phyloP scores from a whole-genome alignment of 2,888 invertebrate genomes.

The Adela reaumurella region DNA sequence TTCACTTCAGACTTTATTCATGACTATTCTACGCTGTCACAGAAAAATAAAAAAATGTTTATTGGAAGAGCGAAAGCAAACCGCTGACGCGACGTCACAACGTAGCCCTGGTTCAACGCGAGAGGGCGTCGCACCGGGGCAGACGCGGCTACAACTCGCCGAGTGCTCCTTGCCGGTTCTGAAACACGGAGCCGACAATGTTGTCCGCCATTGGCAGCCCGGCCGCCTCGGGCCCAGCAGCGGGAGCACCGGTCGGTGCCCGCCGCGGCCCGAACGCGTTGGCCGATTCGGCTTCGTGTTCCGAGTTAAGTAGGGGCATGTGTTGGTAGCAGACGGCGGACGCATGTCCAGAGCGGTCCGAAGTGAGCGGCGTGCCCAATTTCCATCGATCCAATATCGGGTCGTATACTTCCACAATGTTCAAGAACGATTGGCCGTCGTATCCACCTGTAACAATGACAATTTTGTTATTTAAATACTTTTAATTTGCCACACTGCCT shows the following conservation, averaged over 20 bases:
- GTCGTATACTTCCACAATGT: conserved; percentile 86
- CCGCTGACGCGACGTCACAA: too few species aligned
- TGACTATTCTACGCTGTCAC: too few species aligned
- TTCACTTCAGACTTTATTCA: too few species aligned
- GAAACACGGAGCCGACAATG: conserved; percentile 37
- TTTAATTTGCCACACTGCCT: too few species aligned
- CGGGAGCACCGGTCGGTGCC: conserved; percentile 14
- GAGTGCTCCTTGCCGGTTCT: conserved; percentile 10
- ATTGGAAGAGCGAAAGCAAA: too few species aligned
- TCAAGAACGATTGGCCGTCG: conserved; percentile 80
- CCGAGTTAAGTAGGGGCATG: conserved; percentile 41
- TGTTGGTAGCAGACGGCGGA: conserved; percentile 84
- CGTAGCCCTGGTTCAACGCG: not conserved
- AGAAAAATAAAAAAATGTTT: too few species aligned
- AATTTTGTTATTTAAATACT: too few species aligned
- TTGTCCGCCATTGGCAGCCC: conserved; percentile 37
- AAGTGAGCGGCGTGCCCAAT: conserved; percentile 71
- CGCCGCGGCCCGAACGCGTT: conserved; percentile 16
- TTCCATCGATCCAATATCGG: conserved; percentile 73
- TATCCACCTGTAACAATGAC: conserved; percentile 84
- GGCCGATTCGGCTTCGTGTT: conserved; percentile 16
- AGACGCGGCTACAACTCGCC: not conserved
- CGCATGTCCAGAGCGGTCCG: conserved; percentile 88
- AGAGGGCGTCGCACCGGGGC: not conserved
- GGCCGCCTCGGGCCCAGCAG: conserved; percentile 17